These are phyloP conservation scores for Furcula furcula DNA, from an alignment of 2,888 invertebrate genomes.

Conservation along the genomic window DNA sequence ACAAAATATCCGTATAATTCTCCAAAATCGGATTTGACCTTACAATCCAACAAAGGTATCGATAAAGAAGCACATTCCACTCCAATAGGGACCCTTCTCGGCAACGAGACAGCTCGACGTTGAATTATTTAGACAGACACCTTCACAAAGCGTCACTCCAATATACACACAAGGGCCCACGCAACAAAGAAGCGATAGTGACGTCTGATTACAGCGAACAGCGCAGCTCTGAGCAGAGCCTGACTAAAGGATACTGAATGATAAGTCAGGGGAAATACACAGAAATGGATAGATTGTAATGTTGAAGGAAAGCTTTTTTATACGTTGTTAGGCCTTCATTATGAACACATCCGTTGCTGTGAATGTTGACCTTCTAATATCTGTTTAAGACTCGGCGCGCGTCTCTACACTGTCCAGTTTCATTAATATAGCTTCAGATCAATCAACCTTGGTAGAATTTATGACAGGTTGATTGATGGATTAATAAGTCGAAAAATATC, in stretches of 20 bases:
- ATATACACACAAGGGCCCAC: not conserved
- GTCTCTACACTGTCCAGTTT: too few relatives aligned
- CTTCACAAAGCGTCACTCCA: slow-evolving; percentile 1
- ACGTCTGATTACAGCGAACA: not conserved
- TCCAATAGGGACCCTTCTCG: not conserved
- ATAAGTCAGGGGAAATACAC: too few relatives aligned
- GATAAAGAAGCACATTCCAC: not conserved
- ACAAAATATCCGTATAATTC: not conserved
- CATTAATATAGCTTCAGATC: too few relatives aligned
- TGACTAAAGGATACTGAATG: not conserved
- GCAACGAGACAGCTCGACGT: not conserved
- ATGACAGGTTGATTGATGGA: too few relatives aligned
- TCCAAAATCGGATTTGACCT: not conserved
- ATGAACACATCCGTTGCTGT: too few relatives aligned
- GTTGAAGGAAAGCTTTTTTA: too few relatives aligned
- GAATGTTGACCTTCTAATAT: too few relatives aligned
- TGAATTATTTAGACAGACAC: slow-evolving; percentile 3
- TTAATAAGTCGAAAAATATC: too few relatives aligned
- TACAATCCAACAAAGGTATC: not conserved
- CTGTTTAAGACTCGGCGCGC: too few relatives aligned
- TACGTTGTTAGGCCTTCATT: too few relatives aligned
- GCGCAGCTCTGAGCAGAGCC: not conserved
- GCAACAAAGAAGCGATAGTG: slow-evolving; percentile 1
- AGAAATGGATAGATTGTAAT: too few relatives aligned
- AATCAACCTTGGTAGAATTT: too few relatives aligned